A percentile compares a stretch with the other conserved stretches of the same genome.
Conservation (phyloP, 2,888 invertebrate genomes). For the Lathronympha strigana region DNA sequence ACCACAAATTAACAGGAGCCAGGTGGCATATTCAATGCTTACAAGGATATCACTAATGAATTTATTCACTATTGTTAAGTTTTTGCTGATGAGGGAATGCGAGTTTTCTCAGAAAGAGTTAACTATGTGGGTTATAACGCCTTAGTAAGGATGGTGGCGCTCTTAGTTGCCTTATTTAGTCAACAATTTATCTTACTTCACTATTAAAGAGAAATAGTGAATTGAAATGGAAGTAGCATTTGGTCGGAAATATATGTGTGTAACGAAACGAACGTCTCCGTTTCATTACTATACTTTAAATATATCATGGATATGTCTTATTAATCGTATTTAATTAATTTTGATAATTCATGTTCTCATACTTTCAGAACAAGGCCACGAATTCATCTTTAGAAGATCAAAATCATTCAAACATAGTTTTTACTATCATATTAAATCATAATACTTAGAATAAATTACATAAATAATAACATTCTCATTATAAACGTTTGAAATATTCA, state of each 20-base stretch:
- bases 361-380: too few species aligned
- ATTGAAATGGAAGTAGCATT: slow-evolving; percentile 7
- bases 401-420: too few species aligned
- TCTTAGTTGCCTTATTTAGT: slow-evolving; percentile 19
- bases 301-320: too few species aligned
- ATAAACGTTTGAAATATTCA: too few species aligned
- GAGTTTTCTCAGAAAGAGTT: slow-evolving; percentile 22
- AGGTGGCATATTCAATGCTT: slow-evolving; percentile 52
- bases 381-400: too few species aligned
- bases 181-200: slow-evolving; percentile 18
- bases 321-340: too few species aligned
- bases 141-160: slow-evolving; percentile 1
- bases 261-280: background rate
- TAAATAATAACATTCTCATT: too few species aligned
- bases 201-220: slow-evolving; percentile 1
- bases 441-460: too few species aligned
- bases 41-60: slow-evolving; percentile 48
- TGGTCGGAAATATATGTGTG: slow-evolving; percentile 3
- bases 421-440: too few species aligned
- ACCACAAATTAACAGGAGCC: slow-evolving; percentile 39
- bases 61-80: slow-evolving; percentile 45
- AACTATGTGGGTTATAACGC: slow-evolving; percentile 5
- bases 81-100: slow-evolving; percentile 39
- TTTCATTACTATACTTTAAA: too few species aligned
- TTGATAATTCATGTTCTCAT: too few species aligned